Evolutionary conservation across 2,888 invertebrate genomes (phyloP), one percentile per base, ranked within the genome.

Genomic region (Dioctria rufipes): DNA sequence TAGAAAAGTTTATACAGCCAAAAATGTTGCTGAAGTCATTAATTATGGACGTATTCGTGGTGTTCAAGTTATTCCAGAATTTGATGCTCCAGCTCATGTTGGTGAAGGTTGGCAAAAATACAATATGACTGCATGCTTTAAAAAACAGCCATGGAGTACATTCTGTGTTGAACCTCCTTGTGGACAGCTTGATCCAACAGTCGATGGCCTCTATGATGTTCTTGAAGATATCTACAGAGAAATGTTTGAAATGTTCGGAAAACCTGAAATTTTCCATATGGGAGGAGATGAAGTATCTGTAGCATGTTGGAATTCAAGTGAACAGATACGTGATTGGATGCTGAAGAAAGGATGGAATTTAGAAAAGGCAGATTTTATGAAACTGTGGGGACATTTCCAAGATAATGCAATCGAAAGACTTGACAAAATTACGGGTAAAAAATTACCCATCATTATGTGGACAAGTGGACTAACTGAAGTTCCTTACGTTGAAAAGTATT

Each of bases 1-100:
- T 65, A 91, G 91, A 0, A 94, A 96, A 89, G 87, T 93, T 2
- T 94, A 94, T 86, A 91, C 90, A 0, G 90, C 90, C 78, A 86
- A 90, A 67, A 90, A 90, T 73, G 90, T 93, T n/a, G 86, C 86
- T 3, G 92, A 92, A 9, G 85, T 92, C 61, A 91, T 96, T 1
- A 91, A 93, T 65, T 95, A 92, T 85, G 96, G 93, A 0, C 88
- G 92, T 25, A 90, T 91, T 46, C 91, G 96, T 67, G 98, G 98
- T 0, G 93, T 98, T 78, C 92, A 96, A 60, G 94, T 98, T 8
- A 87, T 98, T 85, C 97, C 98, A 0, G 98, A 98, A 90, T 95
- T 97, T 86, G 97, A 97, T 88, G 95, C 96, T 78, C 97, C 97
- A 0, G 96, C 96, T 81, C 96, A 96, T 87, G 95, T 95, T 11